A percentile compares a stretch with the other conserved stretches of the same genome.
phyloP scores from a whole-genome alignment of 2,797 vertebrate species.

The Periparus ater region DNA sequence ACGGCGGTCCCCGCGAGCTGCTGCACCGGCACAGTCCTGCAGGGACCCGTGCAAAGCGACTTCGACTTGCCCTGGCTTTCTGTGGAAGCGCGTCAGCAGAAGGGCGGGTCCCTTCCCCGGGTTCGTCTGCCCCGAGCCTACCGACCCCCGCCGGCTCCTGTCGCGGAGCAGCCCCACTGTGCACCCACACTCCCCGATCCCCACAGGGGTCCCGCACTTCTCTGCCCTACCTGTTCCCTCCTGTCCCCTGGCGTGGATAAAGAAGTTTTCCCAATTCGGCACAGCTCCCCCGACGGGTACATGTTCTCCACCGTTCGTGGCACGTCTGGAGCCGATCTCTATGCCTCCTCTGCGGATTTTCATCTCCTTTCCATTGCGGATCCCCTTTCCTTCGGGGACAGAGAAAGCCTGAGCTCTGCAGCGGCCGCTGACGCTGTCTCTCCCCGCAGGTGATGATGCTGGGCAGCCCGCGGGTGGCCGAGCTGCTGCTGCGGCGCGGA shows the following conservation, averaged over 20 bases:
- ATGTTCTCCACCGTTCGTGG: not conserved
- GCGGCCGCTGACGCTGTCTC: not conserved
- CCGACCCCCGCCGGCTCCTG: too few relatives aligned
- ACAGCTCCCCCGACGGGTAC: rapidly evolving
- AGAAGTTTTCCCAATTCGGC: not conserved
- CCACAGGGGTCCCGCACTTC: too few relatives aligned
- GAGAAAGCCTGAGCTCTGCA: not conserved
- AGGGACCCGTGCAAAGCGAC: rapidly evolving
- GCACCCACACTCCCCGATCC: not conserved
- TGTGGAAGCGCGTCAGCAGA: too few relatives aligned
- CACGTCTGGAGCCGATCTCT: not conserved
- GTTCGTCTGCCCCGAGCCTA: too few relatives aligned
- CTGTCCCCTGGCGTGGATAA: too few relatives aligned
- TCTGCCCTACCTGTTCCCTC: not conserved
- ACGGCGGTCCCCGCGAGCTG: rapidly evolving
- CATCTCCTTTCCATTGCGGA: not conserved
- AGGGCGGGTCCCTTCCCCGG: rapidly evolving
- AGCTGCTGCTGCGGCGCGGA: slow-evolving; percentile 45
- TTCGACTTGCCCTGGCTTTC: too few relatives aligned
- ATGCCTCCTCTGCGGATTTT: not conserved
- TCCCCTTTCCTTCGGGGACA: not conserved
- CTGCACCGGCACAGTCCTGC: not conserved
- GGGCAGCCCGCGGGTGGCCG: slow-evolving; percentile 53
- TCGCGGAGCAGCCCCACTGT: not conserved
- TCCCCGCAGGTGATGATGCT: slow-evolving; percentile 3